Evolutionary conservation across 2,888 invertebrate species (phyloP), one percentile per base, ranked within the genome.

Genomic region (Caenorhabditis japonica): DNA sequence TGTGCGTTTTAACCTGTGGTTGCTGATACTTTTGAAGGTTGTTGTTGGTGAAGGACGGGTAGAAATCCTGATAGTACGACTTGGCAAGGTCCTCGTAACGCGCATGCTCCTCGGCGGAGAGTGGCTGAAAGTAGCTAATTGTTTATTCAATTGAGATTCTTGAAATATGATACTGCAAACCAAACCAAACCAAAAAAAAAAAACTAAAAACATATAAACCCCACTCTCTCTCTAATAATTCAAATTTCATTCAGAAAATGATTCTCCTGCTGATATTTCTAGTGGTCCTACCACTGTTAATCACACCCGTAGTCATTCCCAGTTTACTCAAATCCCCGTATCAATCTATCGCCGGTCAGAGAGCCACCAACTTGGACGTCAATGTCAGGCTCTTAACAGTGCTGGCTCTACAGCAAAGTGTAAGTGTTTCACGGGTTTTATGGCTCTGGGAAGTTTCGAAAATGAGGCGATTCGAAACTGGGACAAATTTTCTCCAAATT

Each of bases 1-100:
- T 13, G n/a, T n/a, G n/a, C 4, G 39, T 13, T n/a, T 72, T 53
- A 19, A 47, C 27, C 39, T 52, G 49, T 19, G 52, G 25, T 10
- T 60, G 46, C 2, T 39, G 41, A 8, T 34, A 4, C n/a, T 52
- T 43, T 19, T 38, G 30, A 10, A 39, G 41, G 4, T 52, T 33
- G 5, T 59, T 38, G 55, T 53, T 43, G 33, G 27, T 38, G 38
- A 49, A 49, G 3, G 73, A 41, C 33, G 71, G 34, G 69, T 82
- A 84, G 71, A 86, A 82, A 38, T 81, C 86, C 17, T 80, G 76
- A 64, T 76, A 85, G 59, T 77, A 81, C 12, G 49, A 70, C 61
- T 84, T 85, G 25, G 82, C 76, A 51, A 84, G 53, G 47, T 81
- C 80, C 52, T 85, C 84, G 58, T 79, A 85, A 10, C 79, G 75